Evolutionary conservation across 2,113 vertebrate species (phyloP), one percentile per base, ranked within the genome.

Genomic region (Vulpes vulpes): DNA sequence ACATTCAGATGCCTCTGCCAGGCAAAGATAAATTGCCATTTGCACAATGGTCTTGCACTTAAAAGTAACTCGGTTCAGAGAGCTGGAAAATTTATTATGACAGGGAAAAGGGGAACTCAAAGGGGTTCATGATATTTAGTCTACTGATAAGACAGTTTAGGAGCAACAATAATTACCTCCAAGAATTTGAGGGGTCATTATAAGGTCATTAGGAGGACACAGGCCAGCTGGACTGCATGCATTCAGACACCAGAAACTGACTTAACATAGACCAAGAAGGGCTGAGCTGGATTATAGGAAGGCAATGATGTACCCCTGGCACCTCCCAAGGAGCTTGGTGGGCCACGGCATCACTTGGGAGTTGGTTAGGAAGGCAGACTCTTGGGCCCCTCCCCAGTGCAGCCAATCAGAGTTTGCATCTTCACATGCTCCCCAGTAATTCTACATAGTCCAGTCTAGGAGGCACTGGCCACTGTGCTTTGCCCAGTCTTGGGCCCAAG

Each of bases 81-180:
- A 79, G 82, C 92, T 65, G 93, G 82, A 51, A 80, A 97, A 95
- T 91, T 91, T 86, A 96, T 96, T 91, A 82, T 62, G 92, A 83
- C 91, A 19, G 17, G 67, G 78, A 74, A 82, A 73, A 59, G 35
- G 82, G 30, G 90, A 90, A 85, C 19, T 60, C 86, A 82, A 90
- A 90, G 95, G n/a, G n/a, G 64, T 16, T 78, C 65, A 25, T 64
- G 79, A 89, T 89, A 96, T 38, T 96, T 90, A 93, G 81, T 84
- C 73, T 92, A 53, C 94, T 86, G 95, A 97, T 82, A 94, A 96
- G 91, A 94, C 15, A 19, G 57, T 85, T 95, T 84, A 76, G 49
- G 64, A 93, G 78, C 3, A 22, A 96, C 85, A 88, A 84, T n/a
- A 91, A 91, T 43, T 89, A 91, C 73, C 89, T 93, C 82, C 15